phyloP scores from a whole-genome alignment of 1,140 invertebrate species.

The Galleria mellonella region DNA sequence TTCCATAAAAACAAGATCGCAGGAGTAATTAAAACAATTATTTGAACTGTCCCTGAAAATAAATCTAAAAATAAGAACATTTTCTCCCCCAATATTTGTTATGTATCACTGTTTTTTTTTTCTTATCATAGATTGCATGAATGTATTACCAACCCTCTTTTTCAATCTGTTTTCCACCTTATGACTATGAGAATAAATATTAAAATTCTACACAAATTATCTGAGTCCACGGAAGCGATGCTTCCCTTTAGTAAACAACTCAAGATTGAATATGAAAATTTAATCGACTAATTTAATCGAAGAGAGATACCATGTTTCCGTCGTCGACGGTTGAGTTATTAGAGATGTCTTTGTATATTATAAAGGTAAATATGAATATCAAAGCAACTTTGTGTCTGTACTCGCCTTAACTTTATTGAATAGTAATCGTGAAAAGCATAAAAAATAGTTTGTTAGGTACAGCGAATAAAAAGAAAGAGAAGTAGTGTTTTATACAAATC shows the following conservation, averaged over 20 bases:
- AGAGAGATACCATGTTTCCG: constrained; percentile 31
- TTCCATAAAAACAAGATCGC: too few species aligned
- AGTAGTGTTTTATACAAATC: constrained; percentile 1
- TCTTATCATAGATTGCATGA: constrained; percentile 33
- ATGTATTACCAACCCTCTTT: constrained; percentile 23
- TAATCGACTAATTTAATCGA: constrained; percentile 79
- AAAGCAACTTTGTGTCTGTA: not conserved
- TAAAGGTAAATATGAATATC: constrained; percentile 20
- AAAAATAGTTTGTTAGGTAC: not conserved
- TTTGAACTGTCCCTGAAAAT: not conserved
- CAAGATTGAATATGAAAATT: constrained; percentile 81
- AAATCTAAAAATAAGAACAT: constrained; percentile 1
- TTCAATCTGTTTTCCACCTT: constrained; percentile 11
- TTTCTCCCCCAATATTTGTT: constrained; percentile 19
- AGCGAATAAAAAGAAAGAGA: not conserved
- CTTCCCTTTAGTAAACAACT: constrained; percentile 73
- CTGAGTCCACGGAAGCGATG: constrained; percentile 19
- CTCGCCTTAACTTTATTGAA: not conserved
- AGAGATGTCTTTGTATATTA: constrained; percentile 16
- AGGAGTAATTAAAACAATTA: too few species aligned
- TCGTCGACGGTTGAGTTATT: constrained; percentile 26
- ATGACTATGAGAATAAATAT: constrained; percentile 6
- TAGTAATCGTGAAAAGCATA: not conserved
- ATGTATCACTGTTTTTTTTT: constrained; percentile 20
- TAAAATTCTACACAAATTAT: constrained; percentile 10